A percentile compares a stretch with the other conserved stretches of the same genome.
Conservation (phyloP, 2,888 invertebrate species). For the Microctonus hyperodae region DNA sequence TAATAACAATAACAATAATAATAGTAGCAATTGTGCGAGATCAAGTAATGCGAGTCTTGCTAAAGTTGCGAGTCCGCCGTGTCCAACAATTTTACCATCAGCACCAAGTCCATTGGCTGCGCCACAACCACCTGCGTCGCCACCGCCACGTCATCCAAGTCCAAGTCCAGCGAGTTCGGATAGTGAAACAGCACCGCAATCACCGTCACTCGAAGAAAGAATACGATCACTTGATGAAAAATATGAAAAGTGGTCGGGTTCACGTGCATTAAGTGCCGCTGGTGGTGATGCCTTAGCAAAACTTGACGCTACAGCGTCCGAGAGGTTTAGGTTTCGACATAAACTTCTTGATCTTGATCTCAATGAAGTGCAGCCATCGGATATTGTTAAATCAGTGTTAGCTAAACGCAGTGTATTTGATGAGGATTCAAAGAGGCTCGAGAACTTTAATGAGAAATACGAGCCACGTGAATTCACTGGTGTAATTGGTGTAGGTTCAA, state of each 20-base stretch:
- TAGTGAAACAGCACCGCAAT: constrained; percentile 72
- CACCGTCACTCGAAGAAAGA: constrained; percentile 83
- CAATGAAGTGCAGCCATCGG: constrained; percentile 87
- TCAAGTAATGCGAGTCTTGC: constrained; percentile 44
- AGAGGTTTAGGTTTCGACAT: constrained; percentile 72
- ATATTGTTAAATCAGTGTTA: constrained; percentile 90
- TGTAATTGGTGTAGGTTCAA: constrained; percentile 51
- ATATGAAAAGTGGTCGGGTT: constrained; percentile 88
- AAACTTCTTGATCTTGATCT: constrained; percentile 82
- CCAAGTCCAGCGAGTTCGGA: constrained; percentile 79
- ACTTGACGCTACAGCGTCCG: constrained; percentile 65
- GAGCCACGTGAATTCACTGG: constrained; percentile 70
- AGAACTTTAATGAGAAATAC: constrained; percentile 85
- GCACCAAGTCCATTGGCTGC: constrained; percentile 68
- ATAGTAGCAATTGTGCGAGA: constrained; percentile 40
- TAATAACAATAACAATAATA: constrained; percentile 39
- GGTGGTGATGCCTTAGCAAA: constrained; percentile 66
- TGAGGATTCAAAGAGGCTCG: constrained; percentile 91
- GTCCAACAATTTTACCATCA: constrained; percentile 58
- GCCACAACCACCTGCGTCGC: constrained; percentile 70
- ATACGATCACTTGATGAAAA: constrained; percentile 92
- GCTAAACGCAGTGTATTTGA: constrained; percentile 95
- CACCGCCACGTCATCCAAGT: constrained; percentile 75
- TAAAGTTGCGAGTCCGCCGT: constrained; percentile 61
- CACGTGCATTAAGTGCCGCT: constrained; percentile 69